Conservation (phyloP, 2,888 invertebrate species). For the Harpalus rufipes region DNA sequence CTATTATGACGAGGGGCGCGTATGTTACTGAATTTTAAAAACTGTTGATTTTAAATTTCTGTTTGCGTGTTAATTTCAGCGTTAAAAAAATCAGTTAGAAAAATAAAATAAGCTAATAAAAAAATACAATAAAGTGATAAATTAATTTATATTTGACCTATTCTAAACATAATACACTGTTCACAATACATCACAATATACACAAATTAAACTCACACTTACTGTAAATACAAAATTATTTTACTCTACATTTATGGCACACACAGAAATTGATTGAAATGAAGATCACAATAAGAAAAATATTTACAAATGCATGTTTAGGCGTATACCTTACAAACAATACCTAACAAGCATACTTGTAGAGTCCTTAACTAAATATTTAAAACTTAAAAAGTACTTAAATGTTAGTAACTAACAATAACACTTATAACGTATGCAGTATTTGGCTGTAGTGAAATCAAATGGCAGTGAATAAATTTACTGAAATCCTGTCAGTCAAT, state of each 20-base stretch:
- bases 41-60: too few species aligned
- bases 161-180: constrained; percentile 62
- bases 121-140: constrained; percentile 52
- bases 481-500: constrained; percentile 31
- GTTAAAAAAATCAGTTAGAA: neutral
- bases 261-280: constrained; percentile 53
- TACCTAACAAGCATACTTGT: constrained; percentile 49
- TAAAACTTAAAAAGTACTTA: constrained; percentile 45
- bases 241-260: constrained; percentile 61
- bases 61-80: neutral
- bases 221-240: constrained; percentile 64
- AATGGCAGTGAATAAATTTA: constrained; percentile 60
- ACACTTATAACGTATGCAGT: constrained; percentile 46
- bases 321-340: constrained; percentile 30
- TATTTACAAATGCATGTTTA: constrained; percentile 62
- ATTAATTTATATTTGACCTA: constrained; percentile 60
- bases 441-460: constrained; percentile 55
- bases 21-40: too few species aligned
- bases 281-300: constrained; percentile 65
- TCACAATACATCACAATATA: constrained; percentile 65
- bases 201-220: constrained; percentile 61
- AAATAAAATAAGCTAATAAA: neutral
- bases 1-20: too few species aligned
- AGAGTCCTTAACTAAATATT: constrained; percentile 43
- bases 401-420: constrained; percentile 44